phyloP scores from a whole-genome alignment of 2,113 vertebrate genomes.

The Oxyura jamaicensis region DNA sequence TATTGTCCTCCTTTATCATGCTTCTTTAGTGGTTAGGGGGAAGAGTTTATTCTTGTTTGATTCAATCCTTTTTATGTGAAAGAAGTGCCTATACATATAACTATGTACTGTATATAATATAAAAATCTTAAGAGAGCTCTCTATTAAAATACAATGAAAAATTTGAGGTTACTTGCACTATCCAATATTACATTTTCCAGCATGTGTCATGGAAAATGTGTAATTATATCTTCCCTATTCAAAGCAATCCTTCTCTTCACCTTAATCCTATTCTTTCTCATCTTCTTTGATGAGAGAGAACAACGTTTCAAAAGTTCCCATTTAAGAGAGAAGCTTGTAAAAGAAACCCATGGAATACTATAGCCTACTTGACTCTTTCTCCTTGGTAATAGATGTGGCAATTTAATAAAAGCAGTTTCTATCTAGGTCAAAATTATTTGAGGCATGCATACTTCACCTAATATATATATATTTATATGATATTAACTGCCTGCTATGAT shows the following conservation, averaged over 20 bases:
- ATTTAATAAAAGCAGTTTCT: constrained; percentile 54
- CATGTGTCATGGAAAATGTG: constrained; percentile 52
- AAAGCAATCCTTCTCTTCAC: constrained; percentile 59
- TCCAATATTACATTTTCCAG: constrained; percentile 64
- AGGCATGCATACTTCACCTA: constrained; percentile 7
- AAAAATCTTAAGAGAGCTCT: constrained; percentile 51
- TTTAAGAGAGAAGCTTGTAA: constrained; percentile 54
- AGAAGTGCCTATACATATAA: constrained; percentile 44
- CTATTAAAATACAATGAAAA: constrained; percentile 68
- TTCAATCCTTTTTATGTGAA: constrained; percentile 52
- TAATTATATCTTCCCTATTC: constrained; percentile 67
- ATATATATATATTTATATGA: background rate
- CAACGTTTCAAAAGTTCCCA: constrained; percentile 56
- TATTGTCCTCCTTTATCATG: constrained; percentile 66
- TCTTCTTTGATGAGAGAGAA: constrained; percentile 56
- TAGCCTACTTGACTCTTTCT: constrained; percentile 32
- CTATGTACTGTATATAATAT: constrained; percentile 27
- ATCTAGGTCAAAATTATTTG: constrained; percentile 58
- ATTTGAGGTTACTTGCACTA: constrained; percentile 49
- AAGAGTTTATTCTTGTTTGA: constrained; percentile 68
- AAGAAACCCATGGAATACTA: constrained; percentile 26
- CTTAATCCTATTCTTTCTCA: constrained; percentile 56
- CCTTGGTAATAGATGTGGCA: constrained; percentile 43
- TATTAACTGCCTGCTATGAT: constrained; percentile 22
- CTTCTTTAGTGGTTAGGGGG: constrained; percentile 66